These are phyloP conservation scores for Gymnoscelis rufifasciata DNA, from an alignment of 2,888 invertebrate genomes.

Conservation along the genomic window DNA sequence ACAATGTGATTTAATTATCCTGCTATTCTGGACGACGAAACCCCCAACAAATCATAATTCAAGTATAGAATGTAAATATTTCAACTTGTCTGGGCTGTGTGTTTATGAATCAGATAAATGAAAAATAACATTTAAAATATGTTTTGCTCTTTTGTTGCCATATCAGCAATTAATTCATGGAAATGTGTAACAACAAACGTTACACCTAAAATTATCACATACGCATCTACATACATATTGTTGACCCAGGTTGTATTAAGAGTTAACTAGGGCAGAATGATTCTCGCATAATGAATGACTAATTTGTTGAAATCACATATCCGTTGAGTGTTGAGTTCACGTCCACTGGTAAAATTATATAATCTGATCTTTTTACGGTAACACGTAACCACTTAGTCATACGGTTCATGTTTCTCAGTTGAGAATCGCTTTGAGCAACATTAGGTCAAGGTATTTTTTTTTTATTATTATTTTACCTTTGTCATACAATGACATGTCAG, in stretches of 20 bases:
- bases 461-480: no score
- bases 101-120: no score
- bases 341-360: conserved; percentile 26
- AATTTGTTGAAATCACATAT: conserved; percentile 29
- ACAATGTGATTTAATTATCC: no score
- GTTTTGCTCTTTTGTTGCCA: no score
- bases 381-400: conserved; percentile 5
- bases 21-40: no score
- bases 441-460: conserved; percentile 30
- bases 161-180: no score
- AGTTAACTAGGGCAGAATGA: conserved; percentile 23
- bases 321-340: conserved; percentile 27
- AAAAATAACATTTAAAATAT: no score
- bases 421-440: conserved; percentile 18
- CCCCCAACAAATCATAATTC: no score
- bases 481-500: no score
- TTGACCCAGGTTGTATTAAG: conserved; percentile 4
- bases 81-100: no score
- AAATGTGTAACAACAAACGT: background rate
- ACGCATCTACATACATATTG: background rate
- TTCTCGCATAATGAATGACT: conserved; percentile 28
- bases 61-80: no score
- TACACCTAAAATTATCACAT: background rate
- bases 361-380: conserved; percentile 15
- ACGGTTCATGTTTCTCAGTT: conserved; percentile 11